Base-by-base conservation (phyloP, 2,888 invertebrate genomes). In the Amiota minor region DNA sequence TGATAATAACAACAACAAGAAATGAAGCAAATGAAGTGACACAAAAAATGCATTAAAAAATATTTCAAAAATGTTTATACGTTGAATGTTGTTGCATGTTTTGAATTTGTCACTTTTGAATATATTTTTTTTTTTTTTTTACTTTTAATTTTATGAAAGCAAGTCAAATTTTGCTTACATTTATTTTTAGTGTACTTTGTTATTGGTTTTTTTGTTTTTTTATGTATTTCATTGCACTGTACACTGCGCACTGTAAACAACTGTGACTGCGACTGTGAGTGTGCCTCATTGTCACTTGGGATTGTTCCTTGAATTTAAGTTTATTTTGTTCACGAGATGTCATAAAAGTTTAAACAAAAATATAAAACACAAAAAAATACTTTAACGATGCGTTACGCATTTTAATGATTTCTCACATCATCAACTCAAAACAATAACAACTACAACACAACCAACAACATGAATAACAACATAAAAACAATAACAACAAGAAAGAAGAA, bases 331-430 rank as follows among this genome's bases (percentile, higher is more conserved):
- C 70, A 70, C 68, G 68, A 62, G 72, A 68, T 68, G 68, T 69
- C 72, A 72, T 72, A 72, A 68, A 72, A 72, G 56, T 67, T 46
- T 47, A 23, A 65, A 35, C 35, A 35, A 35, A 35, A 35, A 35
- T 35, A 35, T n/a, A n/a, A n/a, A n/a, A 35, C 2, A 35, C 35
- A 35, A 35, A 35, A 35, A 35, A 35, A 69, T 50, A 62, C 68
- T 72, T 72, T 72, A 72, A 72, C 72, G 69, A 69, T 72, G 72
- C 72, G 53, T 72, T 72, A 69, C 72, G 72, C 72, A 72, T 72
- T 68, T 18, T 67, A 72, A 72, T 72, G 67, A 59, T 59, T 61
- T 72, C n/a, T 69, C 56, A 56, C 35, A 45, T 14, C 65, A 65
- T 47, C 47, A 47, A 16, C 18, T 16, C 18, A 11, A n/a, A 55